Percentiles rank a stretch among this genome's conserved stretches.
Conservation (phyloP, 2,797 vertebrate genomes). For the Parauchenoglanis ngamensis region DNA sequence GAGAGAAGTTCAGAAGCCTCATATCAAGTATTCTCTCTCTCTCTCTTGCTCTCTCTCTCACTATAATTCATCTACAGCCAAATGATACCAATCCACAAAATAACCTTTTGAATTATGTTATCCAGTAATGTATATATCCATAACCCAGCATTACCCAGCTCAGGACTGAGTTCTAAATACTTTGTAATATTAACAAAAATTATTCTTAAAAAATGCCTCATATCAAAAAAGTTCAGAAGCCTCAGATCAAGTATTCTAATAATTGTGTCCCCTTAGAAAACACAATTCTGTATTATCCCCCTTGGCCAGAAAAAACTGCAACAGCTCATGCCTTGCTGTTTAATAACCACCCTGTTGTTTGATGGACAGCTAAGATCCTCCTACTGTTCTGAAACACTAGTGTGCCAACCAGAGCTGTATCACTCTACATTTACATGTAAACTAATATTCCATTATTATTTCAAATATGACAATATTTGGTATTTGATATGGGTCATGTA, state of each 20-base stretch:
- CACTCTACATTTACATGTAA: too few species aligned
- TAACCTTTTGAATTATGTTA: background rate
- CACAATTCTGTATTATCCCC: background rate
- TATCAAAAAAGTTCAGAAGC: background rate
- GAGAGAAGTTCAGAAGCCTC: background rate
- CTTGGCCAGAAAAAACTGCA: background rate
- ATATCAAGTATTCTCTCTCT: background rate
- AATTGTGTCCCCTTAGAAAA: background rate
- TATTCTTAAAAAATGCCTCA: background rate
- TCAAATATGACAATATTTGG: too few species aligned
- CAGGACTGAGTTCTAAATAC: background rate
- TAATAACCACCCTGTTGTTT: background rate
- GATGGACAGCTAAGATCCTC: background rate
- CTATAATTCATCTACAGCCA: background rate
- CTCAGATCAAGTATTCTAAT: background rate
- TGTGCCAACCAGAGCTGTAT: background rate
- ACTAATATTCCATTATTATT: too few species aligned
- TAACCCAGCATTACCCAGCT: background rate
- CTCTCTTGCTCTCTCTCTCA: slow-evolving; percentile 7
- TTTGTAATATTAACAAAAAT: background rate
- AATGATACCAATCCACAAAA: background rate
- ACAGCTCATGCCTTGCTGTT: background rate
- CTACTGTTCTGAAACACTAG: background rate
- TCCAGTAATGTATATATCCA: background rate
- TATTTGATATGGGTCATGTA: too few species aligned